A percentile compares a stretch with the other conserved stretches of the same genome.
These are phyloP conservation scores for Spinibarbus caldwelli DNA, from an alignment of 2,797 vertebrate genomes.

Conservation along the genomic window DNA sequence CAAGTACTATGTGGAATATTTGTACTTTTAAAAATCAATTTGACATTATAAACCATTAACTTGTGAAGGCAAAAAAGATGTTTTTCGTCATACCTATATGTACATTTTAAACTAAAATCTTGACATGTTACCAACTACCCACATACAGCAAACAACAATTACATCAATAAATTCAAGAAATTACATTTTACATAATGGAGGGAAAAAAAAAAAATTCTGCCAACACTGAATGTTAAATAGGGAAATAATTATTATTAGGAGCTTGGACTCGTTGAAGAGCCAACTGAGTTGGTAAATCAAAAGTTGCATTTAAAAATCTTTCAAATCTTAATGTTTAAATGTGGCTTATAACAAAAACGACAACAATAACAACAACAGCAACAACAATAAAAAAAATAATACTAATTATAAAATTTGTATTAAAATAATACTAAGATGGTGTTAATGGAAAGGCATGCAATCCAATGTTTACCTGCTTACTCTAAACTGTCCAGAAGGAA, in stretches of 20 bases:
- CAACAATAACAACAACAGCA: no score
- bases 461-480: conserved; percentile 17
- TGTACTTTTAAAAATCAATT: neutral
- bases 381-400: no score
- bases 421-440: neutral
- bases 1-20: neutral
- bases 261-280: neutral
- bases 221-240: neutral
- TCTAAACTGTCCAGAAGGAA: conserved; percentile 23
- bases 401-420: neutral
- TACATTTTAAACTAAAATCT: neutral
- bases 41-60: neutral
- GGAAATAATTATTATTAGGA: neutral
- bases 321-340: neutral
- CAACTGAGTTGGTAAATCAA: neutral
- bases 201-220: neutral
- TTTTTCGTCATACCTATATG: neutral
- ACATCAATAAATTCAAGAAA: neutral
- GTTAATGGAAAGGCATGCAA: neutral
- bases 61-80: neutral
- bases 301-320: neutral
- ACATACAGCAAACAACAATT: neutral
- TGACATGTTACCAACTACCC: neutral
- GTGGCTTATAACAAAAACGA: neutral
- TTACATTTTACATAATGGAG: neutral